Percentiles rank a stretch among this genome's conserved stretches.
phyloP scores from a whole-genome alignment of 2,888 invertebrate genomes.

The Leptothorax acervorum region DNA sequence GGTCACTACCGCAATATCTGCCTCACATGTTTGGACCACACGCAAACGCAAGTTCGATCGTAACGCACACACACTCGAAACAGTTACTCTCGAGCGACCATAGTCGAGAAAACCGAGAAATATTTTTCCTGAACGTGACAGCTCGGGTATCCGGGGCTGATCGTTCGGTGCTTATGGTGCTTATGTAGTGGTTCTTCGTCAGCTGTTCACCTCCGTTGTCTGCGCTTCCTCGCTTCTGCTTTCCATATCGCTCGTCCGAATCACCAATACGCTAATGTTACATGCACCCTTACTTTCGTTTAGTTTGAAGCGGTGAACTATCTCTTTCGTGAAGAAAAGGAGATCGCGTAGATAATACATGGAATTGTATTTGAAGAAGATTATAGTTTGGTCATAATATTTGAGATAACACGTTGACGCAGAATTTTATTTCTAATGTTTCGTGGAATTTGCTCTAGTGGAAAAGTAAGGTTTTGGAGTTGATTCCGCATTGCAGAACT shows the following conservation, averaged over 20 bases:
- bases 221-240: conserved; percentile 39
- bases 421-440: no score
- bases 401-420: no score
- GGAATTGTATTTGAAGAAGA: no score
- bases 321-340: conserved; percentile 29
- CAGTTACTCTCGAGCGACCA: conserved; percentile 37
- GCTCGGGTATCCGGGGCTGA: conserved; percentile 46
- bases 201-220: conserved; percentile 35
- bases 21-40: neutral
- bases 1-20: neutral
- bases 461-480: no score
- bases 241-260: conserved; percentile 45
- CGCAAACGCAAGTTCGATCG: conserved; percentile 31
- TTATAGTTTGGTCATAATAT: no score
- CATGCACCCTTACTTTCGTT: conserved; percentile 23
- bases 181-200: conserved; percentile 47
- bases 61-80: neutral
- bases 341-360: neutral
- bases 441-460: no score
- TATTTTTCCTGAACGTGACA: conserved; percentile 56
- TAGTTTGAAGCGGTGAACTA: conserved; percentile 16
- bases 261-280: conserved; percentile 45
- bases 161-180: conserved; percentile 30
- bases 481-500: no score
- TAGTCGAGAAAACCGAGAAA: conserved; percentile 48